These are phyloP conservation scores for Cataglyphis cursor DNA, from an alignment of 2,888 invertebrate species.

Conservation along the genomic window DNA sequence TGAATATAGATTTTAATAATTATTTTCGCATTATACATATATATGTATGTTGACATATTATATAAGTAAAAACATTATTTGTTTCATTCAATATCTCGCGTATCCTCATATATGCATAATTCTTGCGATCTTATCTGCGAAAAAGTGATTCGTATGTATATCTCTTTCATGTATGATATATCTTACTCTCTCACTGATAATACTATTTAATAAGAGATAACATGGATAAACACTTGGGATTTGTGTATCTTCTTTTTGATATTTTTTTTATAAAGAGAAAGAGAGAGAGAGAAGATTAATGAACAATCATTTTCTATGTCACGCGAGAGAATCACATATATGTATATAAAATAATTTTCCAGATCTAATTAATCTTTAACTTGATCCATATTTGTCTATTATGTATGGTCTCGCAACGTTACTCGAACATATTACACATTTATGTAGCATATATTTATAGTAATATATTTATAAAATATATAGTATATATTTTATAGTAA, in stretches of 20 bases:
- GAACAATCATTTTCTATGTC: not conserved
- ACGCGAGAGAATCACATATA: not conserved
- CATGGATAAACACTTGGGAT: not conserved
- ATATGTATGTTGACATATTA: not conserved
- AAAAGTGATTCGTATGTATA: slow-evolving; percentile 15
- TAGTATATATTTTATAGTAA: not conserved
- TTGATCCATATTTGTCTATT: not conserved
- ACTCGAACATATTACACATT: not conserved
- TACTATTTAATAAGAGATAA: slow-evolving; percentile 37
- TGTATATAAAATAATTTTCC: not conserved
- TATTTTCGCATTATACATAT: not conserved
- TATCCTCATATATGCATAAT: slow-evolving; percentile 6
- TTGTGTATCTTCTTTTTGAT: not conserved
- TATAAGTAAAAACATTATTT: not conserved
- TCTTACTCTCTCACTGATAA: slow-evolving; percentile 15
- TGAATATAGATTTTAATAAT: not conserved
- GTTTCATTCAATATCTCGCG: not conserved
- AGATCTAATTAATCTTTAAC: not conserved
- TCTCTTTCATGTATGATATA: slow-evolving; percentile 11
- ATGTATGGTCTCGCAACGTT: not conserved
- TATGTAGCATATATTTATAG: not conserved
- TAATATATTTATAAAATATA: too few species aligned
- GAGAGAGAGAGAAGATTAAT: not conserved
- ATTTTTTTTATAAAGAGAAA: not conserved
- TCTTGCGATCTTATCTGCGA: slow-evolving; percentile 13